phyloP scores from a whole-genome alignment of 2,888 invertebrate species.

The Dastarcus helophoroides region DNA sequence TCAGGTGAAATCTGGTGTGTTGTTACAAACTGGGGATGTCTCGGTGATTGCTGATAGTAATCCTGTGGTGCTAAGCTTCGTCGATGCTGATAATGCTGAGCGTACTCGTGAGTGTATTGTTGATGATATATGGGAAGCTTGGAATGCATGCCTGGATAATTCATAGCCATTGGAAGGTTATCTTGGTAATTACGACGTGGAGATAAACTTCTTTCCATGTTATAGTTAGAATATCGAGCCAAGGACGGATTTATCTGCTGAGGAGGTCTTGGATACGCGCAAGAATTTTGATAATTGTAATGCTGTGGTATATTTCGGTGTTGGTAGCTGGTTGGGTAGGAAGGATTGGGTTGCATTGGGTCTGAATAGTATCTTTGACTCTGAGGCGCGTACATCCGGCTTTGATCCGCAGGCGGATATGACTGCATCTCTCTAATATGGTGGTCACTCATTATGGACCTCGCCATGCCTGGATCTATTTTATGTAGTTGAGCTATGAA shows the following conservation, averaged over 20 bases:
- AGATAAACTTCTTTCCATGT: slow-evolving; percentile 24
- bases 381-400: slow-evolving; percentile 21
- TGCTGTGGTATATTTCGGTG: slow-evolving; percentile 14
- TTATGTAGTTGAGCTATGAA: slow-evolving; percentile 29
- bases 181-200: slow-evolving; percentile 26
- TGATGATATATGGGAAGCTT: slow-evolving; percentile 26
- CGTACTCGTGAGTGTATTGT: slow-evolving; percentile 23
- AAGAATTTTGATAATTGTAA: slow-evolving; percentile 14
- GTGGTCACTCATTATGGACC: slow-evolving; percentile 29
- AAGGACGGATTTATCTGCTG: slow-evolving; percentile 17
- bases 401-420: slow-evolving; percentile 20
- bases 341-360: slow-evolving; percentile 16
- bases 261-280: slow-evolving; percentile 13
- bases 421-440: slow-evolving; percentile 26
- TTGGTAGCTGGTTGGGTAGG: slow-evolving; percentile 14
- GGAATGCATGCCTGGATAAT: slow-evolving; percentile 21
- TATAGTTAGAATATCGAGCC: slow-evolving; percentile 17
- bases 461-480: slow-evolving; percentile 30
- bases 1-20: slow-evolving; percentile 23
- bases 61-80: slow-evolving; percentile 18
- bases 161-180: slow-evolving; percentile 19
- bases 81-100: slow-evolving; percentile 29
- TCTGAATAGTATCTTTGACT: too few species aligned
- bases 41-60: slow-evolving; percentile 16
- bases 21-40: slow-evolving; percentile 18